phyloP scores from a whole-genome alignment of 2,888 invertebrate species.

The Eristalis arbustorum region DNA sequence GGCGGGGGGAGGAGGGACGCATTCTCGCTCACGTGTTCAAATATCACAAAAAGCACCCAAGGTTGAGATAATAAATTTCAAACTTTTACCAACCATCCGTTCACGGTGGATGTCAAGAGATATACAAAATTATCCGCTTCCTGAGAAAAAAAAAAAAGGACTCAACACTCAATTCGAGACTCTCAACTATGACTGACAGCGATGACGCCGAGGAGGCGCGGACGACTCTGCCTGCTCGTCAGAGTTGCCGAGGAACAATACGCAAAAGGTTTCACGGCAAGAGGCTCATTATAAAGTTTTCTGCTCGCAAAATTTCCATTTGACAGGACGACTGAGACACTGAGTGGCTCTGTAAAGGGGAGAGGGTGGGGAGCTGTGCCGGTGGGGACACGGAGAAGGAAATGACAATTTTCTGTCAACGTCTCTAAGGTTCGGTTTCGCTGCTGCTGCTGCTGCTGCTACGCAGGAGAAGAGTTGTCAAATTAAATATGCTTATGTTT shows the following conservation, averaged over 20 bases:
- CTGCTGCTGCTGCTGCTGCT: neutral
- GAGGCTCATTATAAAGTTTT: slow-evolving; percentile 53
- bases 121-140: slow-evolving; percentile 19
- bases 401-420: slow-evolving; percentile 36
- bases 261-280: slow-evolving; percentile 17
- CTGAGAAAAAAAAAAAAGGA: slow-evolving; percentile 14
- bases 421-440: neutral
- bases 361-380: neutral
- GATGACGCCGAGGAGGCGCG: neutral
- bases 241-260: slow-evolving; percentile 15
- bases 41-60: slow-evolving; percentile 14
- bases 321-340: slow-evolving; percentile 13
- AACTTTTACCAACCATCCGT: neutral
- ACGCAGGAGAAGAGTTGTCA: neutral
- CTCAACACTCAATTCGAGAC: neutral
- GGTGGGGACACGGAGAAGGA: neutral
- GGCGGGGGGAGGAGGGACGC: slow-evolving; percentile 3
- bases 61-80: slow-evolving; percentile 34
- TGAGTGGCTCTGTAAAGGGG: neutral
- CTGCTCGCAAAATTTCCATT: slow-evolving; percentile 19
- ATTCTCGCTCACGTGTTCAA: slow-evolving; percentile 22
- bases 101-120: neutral
- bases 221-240: neutral
- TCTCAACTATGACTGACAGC: neutral
- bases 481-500: slow-evolving; percentile 18